Conservation (phyloP, 2,888 invertebrate genomes). For the Branchipolynoe longqiensis region DNA sequence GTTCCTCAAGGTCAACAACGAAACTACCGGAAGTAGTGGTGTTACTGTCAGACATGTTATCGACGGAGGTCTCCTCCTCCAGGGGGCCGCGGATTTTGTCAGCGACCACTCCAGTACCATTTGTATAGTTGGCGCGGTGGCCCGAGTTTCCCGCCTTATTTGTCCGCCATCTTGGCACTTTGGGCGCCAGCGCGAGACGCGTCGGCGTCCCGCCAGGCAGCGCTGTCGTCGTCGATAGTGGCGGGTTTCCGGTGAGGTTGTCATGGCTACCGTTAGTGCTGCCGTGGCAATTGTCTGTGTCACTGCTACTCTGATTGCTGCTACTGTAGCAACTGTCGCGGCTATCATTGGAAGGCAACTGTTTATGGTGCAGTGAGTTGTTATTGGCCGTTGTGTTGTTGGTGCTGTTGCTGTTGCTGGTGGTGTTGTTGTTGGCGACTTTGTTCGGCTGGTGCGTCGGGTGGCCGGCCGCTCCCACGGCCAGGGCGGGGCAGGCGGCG, state of each 20-base stretch:
- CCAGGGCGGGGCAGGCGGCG: background rate
- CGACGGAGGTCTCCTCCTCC: conserved; percentile 17
- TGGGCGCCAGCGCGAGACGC: conserved; percentile 43
- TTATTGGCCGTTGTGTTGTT: conserved; percentile 15
- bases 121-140: conserved; percentile 8
- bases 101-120: background rate
- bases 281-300: conserved; percentile 55
- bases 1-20: conserved; percentile 48
- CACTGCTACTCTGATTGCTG: conserved; percentile 55
- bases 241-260: conserved; percentile 36
- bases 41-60: conserved; percentile 23
- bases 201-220: background rate
- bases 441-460: background rate
- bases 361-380: conserved; percentile 47
- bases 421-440: background rate
- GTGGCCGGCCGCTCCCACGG: background rate
- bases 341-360: conserved; percentile 52
- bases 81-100: conserved; percentile 45
- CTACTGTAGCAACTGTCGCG: conserved; percentile 54
- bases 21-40: conserved; percentile 42
- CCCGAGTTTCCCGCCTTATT: background rate
- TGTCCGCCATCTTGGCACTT: conserved; percentile 48
- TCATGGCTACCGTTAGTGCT: conserved; percentile 54
- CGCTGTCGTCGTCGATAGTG: background rate
- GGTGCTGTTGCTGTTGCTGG: background rate